A percentile compares a stretch with the other conserved stretches of the same genome.
Evolutionary conservation across 30 jellyfish, hydroid and myxozoan genomes (phyloP).

Genomic region (Rhopilema esculentum): DNA sequence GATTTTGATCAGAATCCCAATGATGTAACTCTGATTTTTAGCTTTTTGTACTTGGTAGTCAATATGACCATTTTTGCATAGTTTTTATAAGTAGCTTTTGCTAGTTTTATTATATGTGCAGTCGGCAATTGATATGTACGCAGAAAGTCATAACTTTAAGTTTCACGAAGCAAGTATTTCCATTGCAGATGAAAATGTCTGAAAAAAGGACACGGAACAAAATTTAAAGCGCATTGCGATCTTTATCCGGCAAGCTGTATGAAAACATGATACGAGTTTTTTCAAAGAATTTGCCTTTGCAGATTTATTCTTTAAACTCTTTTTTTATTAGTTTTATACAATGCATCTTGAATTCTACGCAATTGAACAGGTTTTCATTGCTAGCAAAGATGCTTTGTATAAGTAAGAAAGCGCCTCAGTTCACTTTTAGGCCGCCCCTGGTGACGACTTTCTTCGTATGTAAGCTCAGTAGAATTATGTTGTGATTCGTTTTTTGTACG

Average conservation of each 20-base stretch:
- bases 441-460: not conserved
- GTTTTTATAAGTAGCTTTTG: not conserved
- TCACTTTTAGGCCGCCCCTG: not conserved
- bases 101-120: not conserved
- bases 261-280: too few relatives aligned
- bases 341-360: not conserved
- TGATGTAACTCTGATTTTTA: conserved; percentile 17
- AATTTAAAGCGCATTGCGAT: too few relatives aligned
- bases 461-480: not conserved
- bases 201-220: too few relatives aligned
- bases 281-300: too few relatives aligned
- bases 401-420: too few relatives aligned
- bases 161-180: not conserved
- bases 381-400: not conserved
- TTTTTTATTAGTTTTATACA: too few relatives aligned
- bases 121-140: not conserved
- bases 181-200: not conserved
- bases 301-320: too few relatives aligned
- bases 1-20: not conserved
- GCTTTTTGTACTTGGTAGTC: not conserved
- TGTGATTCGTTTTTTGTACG: not conserved
- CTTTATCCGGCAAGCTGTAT: too few relatives aligned
- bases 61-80: not conserved
- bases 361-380: not conserved
- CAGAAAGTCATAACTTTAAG: not conserved